Conservation (phyloP, 2,888 invertebrate species). For the Synergus japonicus region DNA sequence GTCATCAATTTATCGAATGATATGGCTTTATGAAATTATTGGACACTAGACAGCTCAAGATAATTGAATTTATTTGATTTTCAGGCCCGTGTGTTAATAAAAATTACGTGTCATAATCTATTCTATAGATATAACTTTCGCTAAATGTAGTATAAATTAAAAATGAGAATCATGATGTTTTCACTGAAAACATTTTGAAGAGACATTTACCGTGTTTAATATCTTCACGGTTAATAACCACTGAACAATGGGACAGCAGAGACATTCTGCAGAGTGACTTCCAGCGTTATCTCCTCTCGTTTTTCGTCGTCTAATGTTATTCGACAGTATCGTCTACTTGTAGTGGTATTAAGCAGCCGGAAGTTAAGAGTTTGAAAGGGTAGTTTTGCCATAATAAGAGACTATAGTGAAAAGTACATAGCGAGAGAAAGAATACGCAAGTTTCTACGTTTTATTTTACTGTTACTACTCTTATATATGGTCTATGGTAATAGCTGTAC, state of each 20-base stretch:
- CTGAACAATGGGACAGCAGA: conserved; percentile 1
- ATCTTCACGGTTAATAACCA: neutral
- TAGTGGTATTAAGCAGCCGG: neutral
- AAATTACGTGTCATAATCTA: neutral
- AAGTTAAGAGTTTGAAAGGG: neutral
- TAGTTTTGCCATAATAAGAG: neutral
- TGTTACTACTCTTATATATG: neutral
- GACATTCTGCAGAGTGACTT: neutral
- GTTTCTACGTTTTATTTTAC: neutral
- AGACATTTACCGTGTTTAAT: neutral
- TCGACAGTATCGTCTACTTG: neutral
- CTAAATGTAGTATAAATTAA: neutral
- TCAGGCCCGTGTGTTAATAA: neutral
- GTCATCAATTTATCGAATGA: neutral
- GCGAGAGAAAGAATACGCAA: neutral
- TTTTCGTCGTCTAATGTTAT: conserved; percentile 7
- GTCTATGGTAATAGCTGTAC: neutral
- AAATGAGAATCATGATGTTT: neutral
- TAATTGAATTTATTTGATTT: neutral
- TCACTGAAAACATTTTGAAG: neutral
- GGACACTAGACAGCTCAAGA: neutral
- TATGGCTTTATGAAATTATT: neutral
- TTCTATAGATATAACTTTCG: neutral
- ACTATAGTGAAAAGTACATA: neutral
- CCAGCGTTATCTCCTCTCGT: neutral